Conservation (phyloP, 2,113 vertebrate species). For the Canis aureus region DNA sequence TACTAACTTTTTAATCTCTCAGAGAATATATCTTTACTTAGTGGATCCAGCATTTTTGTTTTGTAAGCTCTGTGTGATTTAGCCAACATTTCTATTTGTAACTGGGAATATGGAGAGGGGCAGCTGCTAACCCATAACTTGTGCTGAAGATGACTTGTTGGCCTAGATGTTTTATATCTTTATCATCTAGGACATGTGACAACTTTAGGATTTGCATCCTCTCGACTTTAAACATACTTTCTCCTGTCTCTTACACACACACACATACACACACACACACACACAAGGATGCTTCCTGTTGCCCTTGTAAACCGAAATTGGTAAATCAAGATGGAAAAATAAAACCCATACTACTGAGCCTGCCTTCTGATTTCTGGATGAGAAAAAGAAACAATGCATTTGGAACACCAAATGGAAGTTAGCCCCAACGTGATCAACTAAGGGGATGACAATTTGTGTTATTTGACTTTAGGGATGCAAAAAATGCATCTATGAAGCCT, state of each 20-base stretch:
- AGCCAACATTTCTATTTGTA: background rate
- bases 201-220: background rate
- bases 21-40: background rate
- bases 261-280: accelerated
- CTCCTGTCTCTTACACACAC: background rate
- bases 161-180: background rate
- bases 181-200: background rate
- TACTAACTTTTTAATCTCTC: background rate
- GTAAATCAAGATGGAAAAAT: background rate
- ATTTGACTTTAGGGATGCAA: background rate
- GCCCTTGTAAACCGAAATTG: background rate
- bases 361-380: background rate
- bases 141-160: background rate
- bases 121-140: background rate
- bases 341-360: background rate
- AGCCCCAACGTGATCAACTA: background rate
- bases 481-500: background rate
- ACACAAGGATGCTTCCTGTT: background rate
- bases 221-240: background rate
- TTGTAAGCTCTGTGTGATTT: background rate
- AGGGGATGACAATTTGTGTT: background rate
- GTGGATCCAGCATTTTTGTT: background rate
- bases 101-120: background rate
- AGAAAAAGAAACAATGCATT: background rate
- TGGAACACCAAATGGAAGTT: background rate